Evolutionary conservation across 2,888 invertebrate species (phyloP).

Genomic region (Rhingia campestris): DNA sequence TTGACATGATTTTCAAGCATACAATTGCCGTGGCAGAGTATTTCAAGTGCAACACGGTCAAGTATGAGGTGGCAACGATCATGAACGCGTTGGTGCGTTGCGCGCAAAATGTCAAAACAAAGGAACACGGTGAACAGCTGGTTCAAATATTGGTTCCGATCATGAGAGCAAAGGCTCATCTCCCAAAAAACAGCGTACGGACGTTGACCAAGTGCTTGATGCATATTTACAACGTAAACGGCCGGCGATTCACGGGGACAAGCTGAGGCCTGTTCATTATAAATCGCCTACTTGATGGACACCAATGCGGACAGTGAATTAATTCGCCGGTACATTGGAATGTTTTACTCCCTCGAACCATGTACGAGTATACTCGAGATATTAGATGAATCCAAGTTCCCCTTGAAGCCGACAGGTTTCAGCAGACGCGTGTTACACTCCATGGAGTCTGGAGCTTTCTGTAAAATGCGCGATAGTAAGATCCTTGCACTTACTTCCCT

Average conservation of each 20-base stretch:
- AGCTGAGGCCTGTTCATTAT: constrained; percentile 75
- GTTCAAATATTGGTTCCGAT: constrained; percentile 74
- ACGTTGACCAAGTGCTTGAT: constrained; percentile 71
- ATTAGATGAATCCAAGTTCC: constrained; percentile 74
- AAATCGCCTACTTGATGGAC: constrained; percentile 66
- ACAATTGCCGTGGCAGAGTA: constrained; percentile 76
- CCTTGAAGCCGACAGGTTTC: constrained; percentile 74
- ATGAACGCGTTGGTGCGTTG: constrained; percentile 67
- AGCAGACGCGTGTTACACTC: constrained; percentile 76
- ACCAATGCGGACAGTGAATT: constrained; percentile 33
- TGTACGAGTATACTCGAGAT: constrained; percentile 41
- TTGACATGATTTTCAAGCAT: constrained; percentile 75
- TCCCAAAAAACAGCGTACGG: constrained; percentile 72
- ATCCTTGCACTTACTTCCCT: constrained; percentile 76
- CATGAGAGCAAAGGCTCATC: constrained; percentile 75
- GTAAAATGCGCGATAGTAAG: constrained; percentile 75
- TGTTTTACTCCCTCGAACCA: constrained; percentile 75
- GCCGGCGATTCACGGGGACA: constrained; percentile 47
- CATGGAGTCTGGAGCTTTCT: constrained; percentile 76
- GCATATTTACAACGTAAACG: constrained; percentile 76
- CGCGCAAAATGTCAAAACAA: constrained; percentile 55
- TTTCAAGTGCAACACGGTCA: constrained; percentile 76
- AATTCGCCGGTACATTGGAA: constrained; percentile 75
- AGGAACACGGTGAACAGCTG: constrained; percentile 74
- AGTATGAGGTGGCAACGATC: constrained; percentile 66